phyloP scores from a whole-genome alignment of 1,140 invertebrate species.

The Sycophila sp. region DNA sequence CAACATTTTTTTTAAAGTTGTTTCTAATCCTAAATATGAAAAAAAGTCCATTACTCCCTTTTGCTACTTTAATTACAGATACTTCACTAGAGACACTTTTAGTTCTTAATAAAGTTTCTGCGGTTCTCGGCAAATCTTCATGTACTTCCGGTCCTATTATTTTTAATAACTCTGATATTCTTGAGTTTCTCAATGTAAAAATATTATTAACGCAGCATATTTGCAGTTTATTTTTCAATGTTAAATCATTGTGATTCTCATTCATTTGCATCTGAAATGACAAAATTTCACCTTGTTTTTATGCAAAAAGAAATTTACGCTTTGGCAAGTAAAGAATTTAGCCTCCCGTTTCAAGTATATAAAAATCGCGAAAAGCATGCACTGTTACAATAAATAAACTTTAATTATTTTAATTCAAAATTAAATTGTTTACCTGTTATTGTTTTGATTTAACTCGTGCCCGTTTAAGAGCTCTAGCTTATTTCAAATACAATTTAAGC shows the following conservation, averaged over 20 bases:
- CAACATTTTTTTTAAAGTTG: neutral
- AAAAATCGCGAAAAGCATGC: no score
- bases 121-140: conserved; percentile 10
- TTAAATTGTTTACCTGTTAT: no score
- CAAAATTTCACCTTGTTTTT: no score
- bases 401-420: no score
- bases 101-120: conserved; percentile 29
- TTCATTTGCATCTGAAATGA: neutral
- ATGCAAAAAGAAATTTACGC: no score
- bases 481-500: no score
- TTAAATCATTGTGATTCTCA: neutral
- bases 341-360: no score
- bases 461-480: no score
- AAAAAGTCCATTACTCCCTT: neutral
- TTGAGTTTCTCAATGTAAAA: conserved; percentile 2
- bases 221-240: conserved; percentile 2
- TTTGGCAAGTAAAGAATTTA: no score
- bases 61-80: neutral
- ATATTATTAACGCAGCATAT: conserved; percentile 12
- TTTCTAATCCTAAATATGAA: neutral
- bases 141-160: neutral
- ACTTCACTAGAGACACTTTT: neutral
- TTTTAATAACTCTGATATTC: conserved; percentile 10
- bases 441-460: no score
- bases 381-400: no score